Evolutionary conservation across 2,888 invertebrate species (phyloP), one percentile per base, ranked within the genome.

Genomic region (Cloeon dipterum): DNA sequence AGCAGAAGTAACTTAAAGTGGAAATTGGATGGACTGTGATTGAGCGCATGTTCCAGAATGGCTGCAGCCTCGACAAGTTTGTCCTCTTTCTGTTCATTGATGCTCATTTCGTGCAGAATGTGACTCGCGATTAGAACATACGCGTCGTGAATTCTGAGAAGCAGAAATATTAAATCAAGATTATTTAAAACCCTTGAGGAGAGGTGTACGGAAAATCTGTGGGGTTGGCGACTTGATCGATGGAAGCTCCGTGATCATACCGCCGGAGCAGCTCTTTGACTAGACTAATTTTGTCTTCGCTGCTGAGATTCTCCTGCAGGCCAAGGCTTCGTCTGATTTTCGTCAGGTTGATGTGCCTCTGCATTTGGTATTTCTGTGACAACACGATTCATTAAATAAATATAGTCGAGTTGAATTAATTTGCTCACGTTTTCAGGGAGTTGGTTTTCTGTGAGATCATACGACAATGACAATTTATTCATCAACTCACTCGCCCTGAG

Each of bases 1-100:
- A 89, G 63, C 5, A 85, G 67, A 32, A 91, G 58, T 45, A 93
- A 61, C 56, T 91, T 91, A 11, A 79, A 70, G 52, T 89, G 85
- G 55, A 82, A 86, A 61, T 88, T 91, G 44, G 82, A 74, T 0
- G 83, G 79, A 47, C 86, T 88, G 46, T 70, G 66, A 35, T 68
- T 63, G 20, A 83, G 60, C 21, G 76, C 71, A 50, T 70, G 64
- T 49, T 86, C 81, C 42, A 88, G 57, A 13, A 82, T 55, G 21
- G 72, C 66, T 0, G 74, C 75, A 42, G 70, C 68, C 16, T 73
- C 55, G 5, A 62, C 48, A 13, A 36, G 36, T 5, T 11, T n/a
- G 18, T 19, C 29, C 10, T 25, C 25, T 5, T 33, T 11, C 26
- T 38, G 26, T 14, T 38, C 20, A 13, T 63, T 59, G 39, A 52